A percentile compares a stretch with the other conserved stretches of the same genome.
Evolutionary conservation across 2,888 invertebrate species (phyloP).

Genomic region (Galerucella nymphaeae): DNA sequence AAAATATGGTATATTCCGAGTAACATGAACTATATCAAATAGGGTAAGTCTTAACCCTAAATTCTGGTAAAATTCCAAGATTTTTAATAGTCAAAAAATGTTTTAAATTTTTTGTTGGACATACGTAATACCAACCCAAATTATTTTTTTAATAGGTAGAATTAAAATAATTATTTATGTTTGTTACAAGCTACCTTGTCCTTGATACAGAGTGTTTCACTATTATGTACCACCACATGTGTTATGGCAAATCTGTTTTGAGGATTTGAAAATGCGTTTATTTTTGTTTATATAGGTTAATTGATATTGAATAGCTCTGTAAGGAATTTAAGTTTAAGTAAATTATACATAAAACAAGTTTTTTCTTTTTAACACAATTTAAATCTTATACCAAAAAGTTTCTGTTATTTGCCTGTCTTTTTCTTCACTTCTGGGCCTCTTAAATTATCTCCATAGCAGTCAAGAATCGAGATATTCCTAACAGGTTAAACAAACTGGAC

Average conservation of each 20-base stretch:
- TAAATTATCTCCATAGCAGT: too few relatives aligned
- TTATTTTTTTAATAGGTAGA: constrained; percentile 46
- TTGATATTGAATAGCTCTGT: constrained; percentile 33
- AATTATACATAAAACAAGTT: constrained; percentile 26
- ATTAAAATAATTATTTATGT: constrained; percentile 47
- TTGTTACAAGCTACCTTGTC: constrained; percentile 44
- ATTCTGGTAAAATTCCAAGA: constrained; percentile 25
- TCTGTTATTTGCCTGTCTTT: too few relatives aligned
- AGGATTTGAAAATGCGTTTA: constrained; percentile 13
- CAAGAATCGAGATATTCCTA: too few relatives aligned
- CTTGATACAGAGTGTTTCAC: constrained; percentile 36
- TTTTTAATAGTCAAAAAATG: constrained; percentile 10
- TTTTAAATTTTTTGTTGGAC: constrained; percentile 2
- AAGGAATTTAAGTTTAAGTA: constrained; percentile 31
- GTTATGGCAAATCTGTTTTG: constrained; percentile 17
- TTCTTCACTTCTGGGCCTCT: too few relatives aligned
- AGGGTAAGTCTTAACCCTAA: not conserved
- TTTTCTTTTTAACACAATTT: not conserved
- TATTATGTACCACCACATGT: constrained; percentile 21
- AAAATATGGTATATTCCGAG: not conserved
- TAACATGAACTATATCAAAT: not conserved
- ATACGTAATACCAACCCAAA: constrained; percentile 29
- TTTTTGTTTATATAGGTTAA: constrained; percentile 20
- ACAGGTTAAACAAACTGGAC: too few relatives aligned
- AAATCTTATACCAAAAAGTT: not conserved